phyloP scores from a whole-genome alignment of 2,797 vertebrate genomes.

The Sebastes ruberrimus region DNA sequence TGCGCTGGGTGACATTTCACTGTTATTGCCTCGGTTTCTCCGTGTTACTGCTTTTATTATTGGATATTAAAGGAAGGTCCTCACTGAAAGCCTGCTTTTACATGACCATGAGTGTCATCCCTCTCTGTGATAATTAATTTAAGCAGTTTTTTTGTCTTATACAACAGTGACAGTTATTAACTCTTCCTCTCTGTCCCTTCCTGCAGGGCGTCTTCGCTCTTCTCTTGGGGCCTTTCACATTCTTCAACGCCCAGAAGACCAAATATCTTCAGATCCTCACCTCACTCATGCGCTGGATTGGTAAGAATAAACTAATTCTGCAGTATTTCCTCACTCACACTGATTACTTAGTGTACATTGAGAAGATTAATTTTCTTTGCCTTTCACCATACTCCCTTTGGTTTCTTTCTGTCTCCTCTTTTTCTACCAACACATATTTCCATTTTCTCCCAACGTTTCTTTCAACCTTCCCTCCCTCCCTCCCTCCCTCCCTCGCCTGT shows the following conservation, averaged over 20 bases:
- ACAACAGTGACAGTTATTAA: background rate
- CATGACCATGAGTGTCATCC: background rate
- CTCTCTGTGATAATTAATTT: background rate
- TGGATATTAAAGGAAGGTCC: background rate
- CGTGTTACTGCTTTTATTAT: background rate
- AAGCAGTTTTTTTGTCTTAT: background rate
- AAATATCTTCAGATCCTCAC: constrained; percentile 98
- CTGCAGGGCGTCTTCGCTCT: constrained; percentile 88
- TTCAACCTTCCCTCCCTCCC: background rate
- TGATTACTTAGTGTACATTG: background rate
- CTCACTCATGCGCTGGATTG: constrained; percentile 96
- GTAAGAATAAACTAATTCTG: constrained; percentile 80
- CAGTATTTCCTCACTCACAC: background rate
- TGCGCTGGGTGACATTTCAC: background rate
- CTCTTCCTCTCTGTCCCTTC: background rate
- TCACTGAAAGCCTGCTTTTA: background rate
- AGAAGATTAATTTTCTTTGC: background rate
- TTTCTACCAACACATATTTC: constrained; percentile 19
- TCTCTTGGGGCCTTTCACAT: constrained; percentile 93
- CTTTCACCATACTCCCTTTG: background rate
- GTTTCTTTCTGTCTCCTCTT: background rate
- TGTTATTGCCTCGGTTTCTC: background rate
- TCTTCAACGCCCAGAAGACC: constrained; percentile 98
- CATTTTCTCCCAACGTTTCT: constrained; percentile 13
- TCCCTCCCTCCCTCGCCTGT: background rate